These are phyloP conservation scores for Polyploca ridens DNA, from an alignment of 2,888 invertebrate genomes.

Conservation along the genomic window DNA sequence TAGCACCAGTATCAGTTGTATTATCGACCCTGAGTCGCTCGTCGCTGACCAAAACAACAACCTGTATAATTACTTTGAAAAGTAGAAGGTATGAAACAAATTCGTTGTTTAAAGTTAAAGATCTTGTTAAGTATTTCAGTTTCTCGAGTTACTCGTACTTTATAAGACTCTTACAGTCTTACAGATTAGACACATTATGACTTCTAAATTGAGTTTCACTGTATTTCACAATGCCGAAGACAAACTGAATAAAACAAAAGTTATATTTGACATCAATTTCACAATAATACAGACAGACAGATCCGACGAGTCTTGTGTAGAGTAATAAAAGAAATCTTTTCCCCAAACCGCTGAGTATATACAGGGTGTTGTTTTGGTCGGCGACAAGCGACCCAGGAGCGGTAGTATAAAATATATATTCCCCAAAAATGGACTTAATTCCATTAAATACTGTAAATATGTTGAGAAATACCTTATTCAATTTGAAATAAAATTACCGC, in stretches of 20 bases:
- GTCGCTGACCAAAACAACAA: too few relatives aligned
- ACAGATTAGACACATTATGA: background rate
- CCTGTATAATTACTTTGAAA: too few relatives aligned
- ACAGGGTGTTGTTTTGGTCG: too few relatives aligned
- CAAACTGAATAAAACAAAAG: conserved; percentile 1
- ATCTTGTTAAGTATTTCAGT: background rate
- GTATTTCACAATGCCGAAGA: background rate
- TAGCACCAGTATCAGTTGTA: too few relatives aligned
- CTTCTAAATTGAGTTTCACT: background rate
- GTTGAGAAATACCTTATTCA: too few relatives aligned
- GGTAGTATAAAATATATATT: too few relatives aligned
- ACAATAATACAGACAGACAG: conserved; percentile 31
- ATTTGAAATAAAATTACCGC: too few relatives aligned
- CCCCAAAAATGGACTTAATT: too few relatives aligned
- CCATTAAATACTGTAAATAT: too few relatives aligned
- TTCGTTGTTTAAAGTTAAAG: background rate
- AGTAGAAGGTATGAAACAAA: background rate
- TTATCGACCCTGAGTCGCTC: too few relatives aligned
- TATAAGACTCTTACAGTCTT: background rate
- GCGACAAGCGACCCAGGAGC: too few relatives aligned
- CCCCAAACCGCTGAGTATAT: conserved; percentile 31
- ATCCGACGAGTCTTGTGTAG: conserved; percentile 31
- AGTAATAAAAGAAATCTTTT: conserved; percentile 47
- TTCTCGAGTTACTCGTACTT: background rate
- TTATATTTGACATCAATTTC: conserved; percentile 12